A percentile compares a stretch with the other conserved stretches of the same genome.
phyloP scores from a whole-genome alignment of 2,888 invertebrate genomes.

The Uropetala carovei region DNA sequence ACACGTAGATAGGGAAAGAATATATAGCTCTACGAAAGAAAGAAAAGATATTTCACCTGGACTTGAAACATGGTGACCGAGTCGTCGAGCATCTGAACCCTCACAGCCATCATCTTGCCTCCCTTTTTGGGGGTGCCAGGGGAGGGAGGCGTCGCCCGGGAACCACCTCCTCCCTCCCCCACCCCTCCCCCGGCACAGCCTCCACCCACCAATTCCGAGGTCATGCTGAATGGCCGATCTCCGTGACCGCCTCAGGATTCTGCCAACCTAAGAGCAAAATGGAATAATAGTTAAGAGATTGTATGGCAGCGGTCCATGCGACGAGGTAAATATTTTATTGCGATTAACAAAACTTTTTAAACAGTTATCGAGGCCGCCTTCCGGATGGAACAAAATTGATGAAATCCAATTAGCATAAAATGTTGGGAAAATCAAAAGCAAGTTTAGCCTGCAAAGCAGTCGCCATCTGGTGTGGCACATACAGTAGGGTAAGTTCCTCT shows the following conservation, averaged over 20 bases:
- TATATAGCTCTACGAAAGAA: too few relatives aligned
- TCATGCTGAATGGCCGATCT: conserved; percentile 56
- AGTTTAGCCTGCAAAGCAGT: too few relatives aligned
- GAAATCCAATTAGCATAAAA: too few relatives aligned
- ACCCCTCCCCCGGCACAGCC: conserved; percentile 53
- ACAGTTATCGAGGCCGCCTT: neutral
- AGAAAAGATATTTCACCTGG: conserved; percentile 80
- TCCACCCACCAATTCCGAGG: conserved; percentile 56
- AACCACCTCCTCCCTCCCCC: conserved; percentile 81
- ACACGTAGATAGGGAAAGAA: too few relatives aligned
- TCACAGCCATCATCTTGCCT: conserved; percentile 92
- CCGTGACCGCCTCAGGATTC: conserved; percentile 39
- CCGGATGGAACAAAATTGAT: too few relatives aligned
- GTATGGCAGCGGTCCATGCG: neutral
- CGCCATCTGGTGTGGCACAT: too few relatives aligned
- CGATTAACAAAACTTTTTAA: neutral
- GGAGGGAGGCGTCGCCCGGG: conserved; percentile 81
- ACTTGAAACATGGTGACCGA: conserved; percentile 94
- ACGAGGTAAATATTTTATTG: neutral
- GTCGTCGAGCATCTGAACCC: conserved; percentile 94
- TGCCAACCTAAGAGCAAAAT: neutral
- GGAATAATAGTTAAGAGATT: neutral
- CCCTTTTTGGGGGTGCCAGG: conserved; percentile 89
- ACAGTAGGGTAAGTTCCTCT: too few relatives aligned
- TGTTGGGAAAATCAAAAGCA: too few relatives aligned